Percentiles rank a stretch among this genome's conserved stretches.
These are phyloP conservation scores for Drosophila subsilvestris DNA, from an alignment of 2,888 invertebrate genomes.

Conservation along the genomic window DNA sequence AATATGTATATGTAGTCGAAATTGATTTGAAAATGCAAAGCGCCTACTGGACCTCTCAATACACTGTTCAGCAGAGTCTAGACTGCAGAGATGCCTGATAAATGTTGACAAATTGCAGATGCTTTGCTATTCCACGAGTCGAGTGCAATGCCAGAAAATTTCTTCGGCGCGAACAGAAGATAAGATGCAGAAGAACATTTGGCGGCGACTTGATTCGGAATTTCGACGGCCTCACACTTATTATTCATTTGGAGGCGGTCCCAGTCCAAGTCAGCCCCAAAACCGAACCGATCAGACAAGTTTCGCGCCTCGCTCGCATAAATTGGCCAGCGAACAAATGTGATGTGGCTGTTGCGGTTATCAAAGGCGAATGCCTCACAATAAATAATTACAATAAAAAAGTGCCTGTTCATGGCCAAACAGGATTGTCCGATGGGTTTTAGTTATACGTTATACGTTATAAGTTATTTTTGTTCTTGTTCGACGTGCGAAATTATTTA, in stretches of 20 bases:
- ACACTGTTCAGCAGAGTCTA: too few species aligned
- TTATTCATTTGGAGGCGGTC: slow-evolving; percentile 7
- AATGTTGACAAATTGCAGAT: too few species aligned
- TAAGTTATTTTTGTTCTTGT: slow-evolving; percentile 12
- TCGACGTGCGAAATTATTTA: slow-evolving; percentile 28
- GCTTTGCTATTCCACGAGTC: too few species aligned
- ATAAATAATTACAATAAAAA: slow-evolving; percentile 64
- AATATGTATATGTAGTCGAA: too few species aligned
- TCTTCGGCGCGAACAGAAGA: background rate
- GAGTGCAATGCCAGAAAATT: background rate
- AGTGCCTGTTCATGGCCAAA: slow-evolving; percentile 65
- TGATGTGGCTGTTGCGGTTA: slow-evolving; percentile 19
- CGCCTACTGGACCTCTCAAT: too few species aligned
- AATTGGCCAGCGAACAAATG: slow-evolving; percentile 45
- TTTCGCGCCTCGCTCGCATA: slow-evolving; percentile 49
- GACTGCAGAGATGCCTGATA: too few species aligned
- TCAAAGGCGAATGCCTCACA: slow-evolving; percentile 19
- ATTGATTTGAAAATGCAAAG: too few species aligned
- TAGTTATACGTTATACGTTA: slow-evolving; percentile 22
- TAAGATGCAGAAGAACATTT: background rate
- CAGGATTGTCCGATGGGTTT: slow-evolving; percentile 57
- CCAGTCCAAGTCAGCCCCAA: background rate
- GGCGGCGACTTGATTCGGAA: background rate
- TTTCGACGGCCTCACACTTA: slow-evolving; percentile 18
- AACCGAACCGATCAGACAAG: slow-evolving; percentile 36